Percentiles rank a stretch among this genome's conserved stretches.
Evolutionary conservation across 2,113 vertebrate genomes (phyloP).

Genomic region (Dasypus novemcinctus): DNA sequence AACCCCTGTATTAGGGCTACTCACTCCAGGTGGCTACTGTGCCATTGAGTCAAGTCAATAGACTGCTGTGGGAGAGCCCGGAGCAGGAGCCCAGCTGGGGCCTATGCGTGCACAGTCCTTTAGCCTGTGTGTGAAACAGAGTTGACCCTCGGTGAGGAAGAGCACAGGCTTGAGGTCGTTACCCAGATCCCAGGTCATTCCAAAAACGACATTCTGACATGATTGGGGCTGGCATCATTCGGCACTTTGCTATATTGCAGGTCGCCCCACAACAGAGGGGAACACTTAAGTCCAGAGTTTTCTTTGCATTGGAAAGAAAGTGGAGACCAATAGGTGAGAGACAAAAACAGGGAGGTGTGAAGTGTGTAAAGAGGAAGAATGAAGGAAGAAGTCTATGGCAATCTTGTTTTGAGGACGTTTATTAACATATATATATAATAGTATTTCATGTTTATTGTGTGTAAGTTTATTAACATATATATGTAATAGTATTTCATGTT

Average conservation of each 20-base stretch:
- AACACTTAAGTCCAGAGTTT: not conserved
- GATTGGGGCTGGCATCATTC: fast-evolving
- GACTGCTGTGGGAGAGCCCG: not conserved
- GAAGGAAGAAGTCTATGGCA: not conserved
- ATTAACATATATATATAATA: not conserved
- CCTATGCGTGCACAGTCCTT: no score
- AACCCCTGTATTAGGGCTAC: not conserved
- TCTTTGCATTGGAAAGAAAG: not conserved
- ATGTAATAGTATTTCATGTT: not conserved
- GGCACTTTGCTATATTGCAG: not conserved
- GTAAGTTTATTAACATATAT: not conserved
- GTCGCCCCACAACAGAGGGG: not conserved
- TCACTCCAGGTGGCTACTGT: not conserved
- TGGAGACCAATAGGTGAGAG: not conserved
- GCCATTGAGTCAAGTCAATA: not conserved
- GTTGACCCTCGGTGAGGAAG: not conserved
- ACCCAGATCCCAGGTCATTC: not conserved
- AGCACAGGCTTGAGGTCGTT: not conserved
- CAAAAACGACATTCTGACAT: not conserved
- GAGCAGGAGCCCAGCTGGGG: no score
- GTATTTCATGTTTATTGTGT: no score
- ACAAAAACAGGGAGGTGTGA: not conserved
- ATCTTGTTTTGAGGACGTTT: not conserved
- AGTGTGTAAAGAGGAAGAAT: not conserved
- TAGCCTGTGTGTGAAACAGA: not conserved